A percentile compares a stretch with the other conserved stretches of the same genome.
phyloP scores from a whole-genome alignment of 1,140 invertebrate species.

The Tribolium castaneum region DNA sequence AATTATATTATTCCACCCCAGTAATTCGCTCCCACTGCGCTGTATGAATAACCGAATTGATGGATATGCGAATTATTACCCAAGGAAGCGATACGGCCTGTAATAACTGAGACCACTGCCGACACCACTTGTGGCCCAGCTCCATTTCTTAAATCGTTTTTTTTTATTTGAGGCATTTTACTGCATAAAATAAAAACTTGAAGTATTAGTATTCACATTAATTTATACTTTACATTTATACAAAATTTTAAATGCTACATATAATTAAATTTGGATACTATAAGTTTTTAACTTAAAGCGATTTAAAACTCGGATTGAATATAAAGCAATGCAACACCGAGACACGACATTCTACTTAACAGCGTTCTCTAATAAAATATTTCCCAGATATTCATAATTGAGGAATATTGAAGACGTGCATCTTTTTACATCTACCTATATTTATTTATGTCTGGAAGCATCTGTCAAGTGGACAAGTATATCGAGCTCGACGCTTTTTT shows the following conservation, averaged over 20 bases:
- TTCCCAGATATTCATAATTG: background rate
- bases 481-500: slow-evolving; percentile 39
- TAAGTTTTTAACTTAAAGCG: slow-evolving; percentile 7
- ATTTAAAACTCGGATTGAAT: slow-evolving; percentile 16
- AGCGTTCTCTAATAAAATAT: background rate
- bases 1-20: slow-evolving; percentile 33
- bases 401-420: background rate
- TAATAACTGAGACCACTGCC: slow-evolving; percentile 16
- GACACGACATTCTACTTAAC: background rate
- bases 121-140: background rate
- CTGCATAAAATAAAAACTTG: no score
- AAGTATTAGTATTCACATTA: no score
- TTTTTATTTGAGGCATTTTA: background rate
- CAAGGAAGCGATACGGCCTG: background rate
- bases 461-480: slow-evolving; percentile 48
- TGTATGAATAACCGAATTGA: slow-evolving; percentile 30
- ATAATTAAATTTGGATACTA: no score
- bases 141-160: background rate
- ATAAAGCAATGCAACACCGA: slow-evolving; percentile 5
- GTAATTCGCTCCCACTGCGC: slow-evolving; percentile 12
- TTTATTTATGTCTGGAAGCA: slow-evolving; percentile 13
- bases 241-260: no score
- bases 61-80: slow-evolving; percentile 24
- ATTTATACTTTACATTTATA: no score
- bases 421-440: background rate